Evolutionary conservation across 2,113 vertebrate species (phyloP).

Genomic region (Chrysemys picta): DNA sequence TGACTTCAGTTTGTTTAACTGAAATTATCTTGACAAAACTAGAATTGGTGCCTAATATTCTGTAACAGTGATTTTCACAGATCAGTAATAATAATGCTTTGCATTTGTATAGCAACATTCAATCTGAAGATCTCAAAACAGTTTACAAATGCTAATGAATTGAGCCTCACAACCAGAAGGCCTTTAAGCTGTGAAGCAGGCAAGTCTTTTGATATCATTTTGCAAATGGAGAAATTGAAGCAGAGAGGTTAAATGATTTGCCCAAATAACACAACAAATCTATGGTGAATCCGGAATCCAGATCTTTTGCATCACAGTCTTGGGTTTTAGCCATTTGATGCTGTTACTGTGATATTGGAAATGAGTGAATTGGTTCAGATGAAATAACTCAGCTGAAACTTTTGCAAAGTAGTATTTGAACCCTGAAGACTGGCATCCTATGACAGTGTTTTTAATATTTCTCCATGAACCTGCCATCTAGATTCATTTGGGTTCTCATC

Average conservation of each 20-base stretch:
- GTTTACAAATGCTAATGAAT: fast-evolving
- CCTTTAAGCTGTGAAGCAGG: fast-evolving
- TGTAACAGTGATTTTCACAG: neutral
- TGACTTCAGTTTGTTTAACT: neutral
- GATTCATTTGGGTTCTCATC: fast-evolving
- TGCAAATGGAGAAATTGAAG: neutral
- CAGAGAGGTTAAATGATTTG: fast-evolving
- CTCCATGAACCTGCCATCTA: neutral
- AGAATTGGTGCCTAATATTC: fast-evolving
- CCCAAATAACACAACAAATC: neutral
- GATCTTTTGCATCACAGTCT: neutral
- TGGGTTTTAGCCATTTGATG: fast-evolving
- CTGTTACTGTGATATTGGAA: neutral
- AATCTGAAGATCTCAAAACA: neutral
- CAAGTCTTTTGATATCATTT: neutral
- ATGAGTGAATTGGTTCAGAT: neutral
- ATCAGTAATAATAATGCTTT: fast-evolving
- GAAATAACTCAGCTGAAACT: no score
- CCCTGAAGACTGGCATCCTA: no score
- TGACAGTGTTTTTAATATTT: fast-evolving
- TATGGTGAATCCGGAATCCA: neutral
- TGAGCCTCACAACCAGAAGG: neutral
- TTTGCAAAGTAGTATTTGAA: no score
- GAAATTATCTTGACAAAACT: neutral
- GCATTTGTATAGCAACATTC: fast-evolving